phyloP scores from a whole-genome alignment of 2,888 invertebrate genomes.

The Antheraea assamensis region DNA sequence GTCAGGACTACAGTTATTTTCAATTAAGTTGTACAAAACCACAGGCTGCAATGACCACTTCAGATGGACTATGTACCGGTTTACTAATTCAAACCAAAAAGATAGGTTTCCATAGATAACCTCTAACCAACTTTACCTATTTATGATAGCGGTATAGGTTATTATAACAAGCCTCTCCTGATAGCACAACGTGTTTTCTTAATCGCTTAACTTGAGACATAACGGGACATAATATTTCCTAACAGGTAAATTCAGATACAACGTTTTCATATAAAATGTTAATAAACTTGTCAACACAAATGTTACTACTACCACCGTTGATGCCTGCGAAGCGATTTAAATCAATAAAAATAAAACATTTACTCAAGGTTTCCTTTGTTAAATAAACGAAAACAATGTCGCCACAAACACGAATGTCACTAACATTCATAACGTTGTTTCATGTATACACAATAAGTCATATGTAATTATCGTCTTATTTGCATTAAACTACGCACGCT shows the following conservation, averaged over 20 bases:
- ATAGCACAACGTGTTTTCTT: neutral
- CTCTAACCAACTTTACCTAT: too few species aligned
- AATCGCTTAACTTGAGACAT: neutral
- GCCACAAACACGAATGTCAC: constrained; percentile 1
- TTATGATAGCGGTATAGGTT: too few species aligned
- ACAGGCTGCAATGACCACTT: too few species aligned
- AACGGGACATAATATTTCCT: too few species aligned
- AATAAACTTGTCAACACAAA: neutral
- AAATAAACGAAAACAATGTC: constrained; percentile 5
- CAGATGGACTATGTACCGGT: too few species aligned
- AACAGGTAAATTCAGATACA: neutral
- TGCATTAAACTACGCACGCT: neutral
- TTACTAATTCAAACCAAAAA: too few species aligned
- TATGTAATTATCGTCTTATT: neutral
- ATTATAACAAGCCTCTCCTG: too few species aligned
- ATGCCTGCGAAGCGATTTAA: neutral
- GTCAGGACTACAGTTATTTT: too few species aligned
- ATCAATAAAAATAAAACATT: constrained; percentile 13
- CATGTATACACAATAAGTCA: neutral
- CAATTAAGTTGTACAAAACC: too few species aligned
- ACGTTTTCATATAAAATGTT: constrained; percentile 1
- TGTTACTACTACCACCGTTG: neutral
- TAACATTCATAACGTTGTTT: neutral
- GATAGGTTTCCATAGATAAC: too few species aligned
- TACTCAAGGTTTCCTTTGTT: constrained; percentile 15